These are phyloP conservation scores for Puntigrus tetrazona DNA, from an alignment of 2,113 vertebrate genomes.

Conservation along the genomic window DNA sequence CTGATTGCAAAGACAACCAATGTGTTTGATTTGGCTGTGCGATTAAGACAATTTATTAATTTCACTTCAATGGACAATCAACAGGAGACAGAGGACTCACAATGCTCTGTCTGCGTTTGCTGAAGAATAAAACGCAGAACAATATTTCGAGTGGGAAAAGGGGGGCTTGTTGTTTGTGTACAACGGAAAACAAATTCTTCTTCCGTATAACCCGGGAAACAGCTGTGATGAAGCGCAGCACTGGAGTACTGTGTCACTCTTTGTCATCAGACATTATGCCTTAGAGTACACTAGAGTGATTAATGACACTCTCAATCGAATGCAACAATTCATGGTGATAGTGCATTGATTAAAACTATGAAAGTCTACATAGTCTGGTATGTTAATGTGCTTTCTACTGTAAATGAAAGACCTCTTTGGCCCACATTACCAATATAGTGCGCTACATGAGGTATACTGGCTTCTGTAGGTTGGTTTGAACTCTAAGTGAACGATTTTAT, in stretches of 20 bases:
- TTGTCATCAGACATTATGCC: background rate
- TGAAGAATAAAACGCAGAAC: background rate
- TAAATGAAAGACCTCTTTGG: background rate
- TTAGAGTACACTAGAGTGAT: background rate
- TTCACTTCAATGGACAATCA: conserved; percentile 60
- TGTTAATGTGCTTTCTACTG: background rate
- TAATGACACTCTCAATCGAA: conserved; percentile 13
- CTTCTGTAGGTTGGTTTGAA: background rate
- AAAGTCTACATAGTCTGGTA: background rate
- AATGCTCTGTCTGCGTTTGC: conserved; percentile 36
- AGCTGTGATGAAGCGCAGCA: background rate
- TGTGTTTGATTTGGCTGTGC: conserved; percentile 49
- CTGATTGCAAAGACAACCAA: conserved; percentile 56
- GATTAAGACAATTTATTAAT: conserved; percentile 60
- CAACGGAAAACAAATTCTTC: background rate
- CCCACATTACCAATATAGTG: background rate
- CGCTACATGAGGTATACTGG: background rate
- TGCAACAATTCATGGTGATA: background rate
- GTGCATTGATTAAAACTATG: background rate
- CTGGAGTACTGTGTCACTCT: background rate
- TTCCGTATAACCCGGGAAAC: background rate
- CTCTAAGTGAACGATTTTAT: background rate
- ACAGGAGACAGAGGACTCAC: conserved; percentile 39
- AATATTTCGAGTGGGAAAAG: background rate
- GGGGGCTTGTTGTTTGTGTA: background rate